phyloP scores from a whole-genome alignment of 2,888 invertebrate genomes.

The Polyommatus icarus region DNA sequence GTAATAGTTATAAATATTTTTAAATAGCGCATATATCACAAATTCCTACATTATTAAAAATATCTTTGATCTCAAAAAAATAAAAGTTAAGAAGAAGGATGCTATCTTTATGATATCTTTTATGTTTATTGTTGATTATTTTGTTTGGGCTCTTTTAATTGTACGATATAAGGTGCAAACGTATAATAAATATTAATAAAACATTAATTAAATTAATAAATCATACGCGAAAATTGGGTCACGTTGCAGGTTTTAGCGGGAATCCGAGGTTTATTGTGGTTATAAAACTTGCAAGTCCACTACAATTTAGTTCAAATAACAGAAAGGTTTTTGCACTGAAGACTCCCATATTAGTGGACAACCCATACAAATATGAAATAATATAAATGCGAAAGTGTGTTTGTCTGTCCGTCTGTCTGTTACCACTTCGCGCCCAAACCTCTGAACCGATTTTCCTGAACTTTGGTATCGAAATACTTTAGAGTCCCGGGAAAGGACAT shows the following conservation, averaged over 20 bases:
- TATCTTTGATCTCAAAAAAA: background rate
- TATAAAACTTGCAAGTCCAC: background rate
- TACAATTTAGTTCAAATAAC: background rate
- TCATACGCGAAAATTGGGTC: constrained; percentile 15
- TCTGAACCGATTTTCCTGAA: no score
- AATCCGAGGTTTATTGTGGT: constrained; percentile 5
- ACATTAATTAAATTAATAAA: constrained; percentile 12
- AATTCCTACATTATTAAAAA: background rate
- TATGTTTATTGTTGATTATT: constrained; percentile 13
- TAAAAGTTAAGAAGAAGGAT: background rate
- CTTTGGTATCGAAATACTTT: no score
- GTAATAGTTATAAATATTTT: background rate
- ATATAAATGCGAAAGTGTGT: background rate
- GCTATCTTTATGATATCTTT: background rate
- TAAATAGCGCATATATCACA: background rate
- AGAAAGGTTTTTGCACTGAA: background rate
- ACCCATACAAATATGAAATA: background rate
- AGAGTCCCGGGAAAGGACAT: no score
- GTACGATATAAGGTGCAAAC: constrained; percentile 3
- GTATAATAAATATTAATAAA: constrained; percentile 16
- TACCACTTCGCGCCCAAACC: no score
- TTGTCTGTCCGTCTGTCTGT: background rate
- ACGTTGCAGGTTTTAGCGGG: background rate
- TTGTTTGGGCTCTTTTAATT: constrained; percentile 7
- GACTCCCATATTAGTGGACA: background rate